phyloP scores from a whole-genome alignment of 2,797 vertebrate species.

The Helostoma temminkii region DNA sequence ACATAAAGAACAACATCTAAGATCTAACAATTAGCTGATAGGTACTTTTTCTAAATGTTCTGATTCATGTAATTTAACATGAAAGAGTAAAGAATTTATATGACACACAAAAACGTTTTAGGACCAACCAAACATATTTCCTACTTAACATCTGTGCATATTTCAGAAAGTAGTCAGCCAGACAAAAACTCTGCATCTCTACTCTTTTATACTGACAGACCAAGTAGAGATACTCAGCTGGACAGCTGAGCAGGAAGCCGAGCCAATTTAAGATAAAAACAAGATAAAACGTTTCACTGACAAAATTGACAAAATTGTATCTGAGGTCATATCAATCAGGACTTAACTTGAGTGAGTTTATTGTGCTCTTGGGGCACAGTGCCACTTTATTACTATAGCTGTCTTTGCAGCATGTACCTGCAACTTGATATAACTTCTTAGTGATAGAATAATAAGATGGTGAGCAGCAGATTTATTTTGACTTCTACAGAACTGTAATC shows the following conservation, averaged over 20 bases:
- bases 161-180: conserved; percentile 11
- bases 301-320: conserved; percentile 33
- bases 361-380: conserved; percentile 11
- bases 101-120: neutral
- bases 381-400: neutral
- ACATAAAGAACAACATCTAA: neutral
- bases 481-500: neutral
- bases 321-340: conserved; percentile 1
- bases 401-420: neutral
- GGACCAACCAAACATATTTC: no score
- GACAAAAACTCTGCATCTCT: conserved; percentile 14
- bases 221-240: conserved; percentile 22
- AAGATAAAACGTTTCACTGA: conserved; percentile 19
- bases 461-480: neutral
- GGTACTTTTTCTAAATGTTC: neutral
- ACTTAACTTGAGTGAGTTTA: conserved; percentile 6
- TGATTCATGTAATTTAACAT: neutral
- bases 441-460: neutral
- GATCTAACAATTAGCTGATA: neutral
- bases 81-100: neutral
- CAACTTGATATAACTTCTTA: neutral
- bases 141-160: conserved; percentile 14
- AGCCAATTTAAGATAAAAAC: conserved; percentile 41
- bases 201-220: conserved; percentile 18
- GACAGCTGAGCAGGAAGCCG: conserved; percentile 35